Percentiles rank a stretch among this genome's conserved stretches.
phyloP scores from a whole-genome alignment of 2,888 invertebrate genomes.

The Cabera pusaria region DNA sequence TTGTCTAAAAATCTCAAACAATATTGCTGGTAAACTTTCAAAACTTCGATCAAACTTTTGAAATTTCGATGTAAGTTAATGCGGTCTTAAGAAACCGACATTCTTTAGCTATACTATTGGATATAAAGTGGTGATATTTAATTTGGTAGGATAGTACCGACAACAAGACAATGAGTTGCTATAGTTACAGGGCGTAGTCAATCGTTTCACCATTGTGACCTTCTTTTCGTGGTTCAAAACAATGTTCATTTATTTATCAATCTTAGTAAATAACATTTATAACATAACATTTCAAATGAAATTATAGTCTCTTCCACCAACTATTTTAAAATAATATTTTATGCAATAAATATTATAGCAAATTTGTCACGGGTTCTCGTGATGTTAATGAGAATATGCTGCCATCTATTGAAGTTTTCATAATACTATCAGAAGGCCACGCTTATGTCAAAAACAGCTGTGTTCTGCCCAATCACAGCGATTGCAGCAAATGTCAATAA shows the following conservation, averaged over 20 bases:
- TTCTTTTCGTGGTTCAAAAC: constrained; percentile 15
- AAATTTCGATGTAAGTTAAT: too few species aligned
- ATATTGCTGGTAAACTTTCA: too few species aligned
- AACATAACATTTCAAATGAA: background rate
- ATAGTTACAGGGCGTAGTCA: constrained; percentile 45
- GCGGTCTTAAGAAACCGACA: too few species aligned
- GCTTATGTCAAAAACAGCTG: constrained; percentile 78
- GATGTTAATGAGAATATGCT: constrained; percentile 52
- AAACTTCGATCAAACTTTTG: constrained; percentile 8
- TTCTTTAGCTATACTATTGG: too few species aligned
- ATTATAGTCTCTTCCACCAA: too few species aligned
- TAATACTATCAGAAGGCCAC: constrained; percentile 15
- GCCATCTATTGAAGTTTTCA: constrained; percentile 59
- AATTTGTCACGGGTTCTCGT: constrained; percentile 30
- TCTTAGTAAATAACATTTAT: background rate
- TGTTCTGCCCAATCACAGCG: constrained; percentile 60
- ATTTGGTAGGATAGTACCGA: constrained; percentile 35
- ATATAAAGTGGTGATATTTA: constrained; percentile 13
- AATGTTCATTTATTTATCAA: background rate
- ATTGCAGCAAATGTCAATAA: constrained; percentile 53
- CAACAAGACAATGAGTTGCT: constrained; percentile 48
- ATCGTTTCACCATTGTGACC: constrained; percentile 15
- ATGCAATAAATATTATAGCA: too few species aligned
- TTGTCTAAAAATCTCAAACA: too few species aligned
- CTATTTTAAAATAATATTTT: too few species aligned